A percentile compares a stretch with the other conserved stretches of the same genome.
phyloP scores from a whole-genome alignment of 2,888 invertebrate species.

The Hartigia nigra region DNA sequence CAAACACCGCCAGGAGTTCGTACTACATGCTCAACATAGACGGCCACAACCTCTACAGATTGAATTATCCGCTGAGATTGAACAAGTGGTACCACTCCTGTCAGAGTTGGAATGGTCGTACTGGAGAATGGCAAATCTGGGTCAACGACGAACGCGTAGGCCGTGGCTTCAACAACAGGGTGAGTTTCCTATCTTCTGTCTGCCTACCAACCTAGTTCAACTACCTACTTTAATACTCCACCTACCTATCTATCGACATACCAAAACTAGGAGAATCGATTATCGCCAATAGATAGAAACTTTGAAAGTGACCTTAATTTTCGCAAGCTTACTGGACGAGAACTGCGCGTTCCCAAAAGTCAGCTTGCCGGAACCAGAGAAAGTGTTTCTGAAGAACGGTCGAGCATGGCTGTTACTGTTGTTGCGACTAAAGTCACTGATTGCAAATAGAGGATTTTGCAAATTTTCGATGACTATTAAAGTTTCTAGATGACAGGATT shows the following conservation, averaged over 20 bases:
- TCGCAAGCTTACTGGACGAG: neutral
- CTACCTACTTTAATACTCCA: neutral
- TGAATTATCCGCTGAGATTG: slow-evolving; percentile 76
- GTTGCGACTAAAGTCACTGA: neutral
- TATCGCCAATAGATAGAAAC: neutral
- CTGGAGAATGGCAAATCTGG: slow-evolving; percentile 92
- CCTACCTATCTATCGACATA: neutral
- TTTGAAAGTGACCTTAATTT: neutral
- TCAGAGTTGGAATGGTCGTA: slow-evolving; percentile 89
- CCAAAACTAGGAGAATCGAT: neutral
- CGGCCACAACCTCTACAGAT: slow-evolving; percentile 83
- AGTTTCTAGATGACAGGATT: neutral
- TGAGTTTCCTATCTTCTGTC: slow-evolving; percentile 65
- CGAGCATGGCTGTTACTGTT: neutral
- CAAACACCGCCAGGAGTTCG: slow-evolving; percentile 83
- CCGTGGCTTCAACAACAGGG: slow-evolving; percentile 87
- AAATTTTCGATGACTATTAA: neutral
- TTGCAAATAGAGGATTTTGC: neutral
- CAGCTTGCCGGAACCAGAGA: slow-evolving; percentile 9
- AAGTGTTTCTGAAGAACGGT: slow-evolving; percentile 14
- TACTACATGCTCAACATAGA: slow-evolving; percentile 85
- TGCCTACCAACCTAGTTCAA: neutral
- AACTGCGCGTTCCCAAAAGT: slow-evolving; percentile 19
- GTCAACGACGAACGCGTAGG: slow-evolving; percentile 87
- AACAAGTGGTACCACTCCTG: slow-evolving; percentile 88